Evolutionary conservation across 2,888 invertebrate genomes (phyloP).

Genomic region (Fissipunctia ypsillon): DNA sequence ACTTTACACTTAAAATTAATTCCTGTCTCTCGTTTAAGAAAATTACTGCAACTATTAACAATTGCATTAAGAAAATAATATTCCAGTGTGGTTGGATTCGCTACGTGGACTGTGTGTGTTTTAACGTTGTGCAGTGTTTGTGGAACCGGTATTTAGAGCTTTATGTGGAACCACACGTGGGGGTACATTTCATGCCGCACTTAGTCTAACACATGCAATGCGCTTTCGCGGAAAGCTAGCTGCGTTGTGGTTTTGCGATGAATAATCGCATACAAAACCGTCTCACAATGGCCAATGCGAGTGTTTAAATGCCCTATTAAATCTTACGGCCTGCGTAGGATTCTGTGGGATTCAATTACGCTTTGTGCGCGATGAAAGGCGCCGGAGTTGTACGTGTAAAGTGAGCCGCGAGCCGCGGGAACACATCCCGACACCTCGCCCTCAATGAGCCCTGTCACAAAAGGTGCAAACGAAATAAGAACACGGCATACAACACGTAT

Average conservation of each 20-base stretch:
- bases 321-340: slow-evolving; percentile 89
- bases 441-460: slow-evolving; percentile 90
- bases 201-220: slow-evolving; percentile 82
- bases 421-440: slow-evolving; percentile 90
- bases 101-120: slow-evolving; percentile 67
- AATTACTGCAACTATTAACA: slow-evolving; percentile 70
- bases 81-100: slow-evolving; percentile 60
- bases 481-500: slow-evolving; percentile 83
- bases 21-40: slow-evolving; percentile 67
- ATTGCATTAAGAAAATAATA: slow-evolving; percentile 69
- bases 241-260: slow-evolving; percentile 84
- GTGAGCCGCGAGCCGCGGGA: slow-evolving; percentile 85
- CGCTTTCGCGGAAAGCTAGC: slow-evolving; percentile 85
- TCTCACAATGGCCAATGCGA: slow-evolving; percentile 90
- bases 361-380: slow-evolving; percentile 90
- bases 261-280: slow-evolving; percentile 89
- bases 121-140: slow-evolving; percentile 68
- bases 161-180: slow-evolving; percentile 78
- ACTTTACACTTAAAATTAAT: slow-evolving; percentile 74
- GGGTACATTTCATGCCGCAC: slow-evolving; percentile 77
- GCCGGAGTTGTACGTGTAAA: slow-evolving; percentile 88
- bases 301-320: slow-evolving; percentile 91
- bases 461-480: slow-evolving; percentile 88
- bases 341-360: slow-evolving; percentile 91
- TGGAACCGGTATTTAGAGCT: slow-evolving; percentile 72